Base-by-base conservation (phyloP, 2,797 vertebrate genomes). In the Rhinogobio ventralis region DNA sequence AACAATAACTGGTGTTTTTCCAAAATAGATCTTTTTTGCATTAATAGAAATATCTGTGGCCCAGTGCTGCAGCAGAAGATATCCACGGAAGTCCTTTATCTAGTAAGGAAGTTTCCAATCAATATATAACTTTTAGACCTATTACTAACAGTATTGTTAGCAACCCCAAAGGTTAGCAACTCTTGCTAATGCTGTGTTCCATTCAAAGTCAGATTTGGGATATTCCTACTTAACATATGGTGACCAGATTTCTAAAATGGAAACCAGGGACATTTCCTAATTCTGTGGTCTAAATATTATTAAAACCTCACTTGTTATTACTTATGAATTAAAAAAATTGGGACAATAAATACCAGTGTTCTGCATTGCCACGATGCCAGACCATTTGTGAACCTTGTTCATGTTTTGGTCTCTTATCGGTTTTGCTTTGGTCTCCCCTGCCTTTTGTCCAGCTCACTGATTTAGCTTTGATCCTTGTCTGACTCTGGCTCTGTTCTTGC, bases 151-250 rank as follows among this genome's bases (percentile, higher is more conserved):
- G 7, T 46, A 33, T 81, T 46, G 14, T 66, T 33, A 75, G n/a
- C 19, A 46, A 49, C 33, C 67, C 46, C 1, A 66, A 87, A 91
- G 91, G 90, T 87, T 87, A 86, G 86, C 85, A 79, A 46, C 60
- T 66, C 42, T 46, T 55, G 5, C 28, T 36, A 13, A 33, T 74
- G 72, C 28, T 53, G 72, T 33, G 46, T 23, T 74, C 49, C 71
- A 30, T 49, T 73, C 25, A 30, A 51, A 73, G 42, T 46, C 69
- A 46, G n/a, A 72, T 25, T 45, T 71, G 2, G 67, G 39, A 42
- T n/a, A 42, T 45, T 45, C 13, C 39, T 25, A 11, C 19, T 39
- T 67, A 39, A 67, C 36, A 42, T n/a, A 42, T 14, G 68, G 11
- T 46, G 68, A 45, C 23, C 39, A 45, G 42, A 72, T 9, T 45